Conservation (phyloP, 2,113 vertebrate genomes). For the Hassar affinis region DNA sequence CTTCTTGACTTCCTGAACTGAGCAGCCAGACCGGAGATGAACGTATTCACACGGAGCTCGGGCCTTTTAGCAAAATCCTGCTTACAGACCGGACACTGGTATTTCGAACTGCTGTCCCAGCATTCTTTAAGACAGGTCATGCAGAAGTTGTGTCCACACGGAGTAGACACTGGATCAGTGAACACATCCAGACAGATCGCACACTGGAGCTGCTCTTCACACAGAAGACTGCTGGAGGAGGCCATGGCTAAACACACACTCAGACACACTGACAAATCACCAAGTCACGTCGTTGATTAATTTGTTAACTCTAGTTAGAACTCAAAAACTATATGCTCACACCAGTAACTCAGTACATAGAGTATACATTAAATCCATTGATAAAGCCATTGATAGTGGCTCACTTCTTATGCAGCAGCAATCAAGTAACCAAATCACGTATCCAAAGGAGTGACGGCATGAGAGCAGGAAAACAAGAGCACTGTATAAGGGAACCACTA, state of each 20-base stretch:
- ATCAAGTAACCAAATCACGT: too few relatives aligned
- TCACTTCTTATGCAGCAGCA: too few relatives aligned
- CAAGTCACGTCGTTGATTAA: neutral
- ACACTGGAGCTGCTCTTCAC: conserved; percentile 12
- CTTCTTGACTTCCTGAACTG: neutral
- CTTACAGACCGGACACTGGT: conserved; percentile 8
- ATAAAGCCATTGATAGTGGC: too few relatives aligned
- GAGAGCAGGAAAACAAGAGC: too few relatives aligned
- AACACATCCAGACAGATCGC: conserved; percentile 19
- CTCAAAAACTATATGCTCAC: too few relatives aligned
- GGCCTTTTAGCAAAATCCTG: neutral
- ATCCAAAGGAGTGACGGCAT: too few relatives aligned
- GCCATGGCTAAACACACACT: neutral
- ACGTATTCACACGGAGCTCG: conserved; percentile 5
- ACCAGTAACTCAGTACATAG: too few relatives aligned
- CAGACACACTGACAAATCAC: neutral
- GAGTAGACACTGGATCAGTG: conserved; percentile 21
- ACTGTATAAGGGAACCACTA: too few relatives aligned
- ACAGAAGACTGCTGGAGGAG: neutral
- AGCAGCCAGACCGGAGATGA: conserved; percentile 2
- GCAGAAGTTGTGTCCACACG: conserved; percentile 22
- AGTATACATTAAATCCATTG: too few relatives aligned
- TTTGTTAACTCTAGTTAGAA: too few relatives aligned
- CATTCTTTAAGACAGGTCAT: conserved; percentile 7
- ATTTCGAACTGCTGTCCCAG: neutral